phyloP scores from a whole-genome alignment of 2,797 vertebrate genomes.

The Cheracebus regulus region DNA sequence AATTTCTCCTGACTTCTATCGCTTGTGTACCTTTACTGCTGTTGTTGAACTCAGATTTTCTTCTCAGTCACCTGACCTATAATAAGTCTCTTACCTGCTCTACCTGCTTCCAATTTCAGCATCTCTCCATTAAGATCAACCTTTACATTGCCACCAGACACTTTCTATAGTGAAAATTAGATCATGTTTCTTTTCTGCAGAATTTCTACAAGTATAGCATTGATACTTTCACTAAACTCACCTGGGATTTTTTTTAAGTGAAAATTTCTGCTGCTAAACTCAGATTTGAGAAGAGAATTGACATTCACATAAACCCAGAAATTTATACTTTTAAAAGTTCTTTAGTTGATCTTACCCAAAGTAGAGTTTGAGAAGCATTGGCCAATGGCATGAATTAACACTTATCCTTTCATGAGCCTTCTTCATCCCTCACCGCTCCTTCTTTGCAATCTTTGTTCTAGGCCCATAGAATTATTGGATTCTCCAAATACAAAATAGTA shows the following conservation, averaged over 20 bases:
- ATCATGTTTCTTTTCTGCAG: not conserved
- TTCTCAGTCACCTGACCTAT: not conserved
- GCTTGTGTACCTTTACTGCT: not conserved
- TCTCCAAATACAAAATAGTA: not conserved
- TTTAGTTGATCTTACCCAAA: not conserved
- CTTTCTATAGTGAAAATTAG: not conserved
- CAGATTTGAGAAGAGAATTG: not conserved
- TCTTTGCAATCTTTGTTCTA: not conserved
- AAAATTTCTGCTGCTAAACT: not conserved
- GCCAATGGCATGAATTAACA: not conserved
- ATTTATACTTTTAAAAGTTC: not conserved
- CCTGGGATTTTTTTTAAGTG: not conserved
- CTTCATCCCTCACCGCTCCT: accelerated
- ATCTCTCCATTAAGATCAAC: not conserved
- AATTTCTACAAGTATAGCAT: not conserved
- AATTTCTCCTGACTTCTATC: not conserved
- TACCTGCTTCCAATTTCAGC: not conserved
- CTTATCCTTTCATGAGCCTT: not conserved
- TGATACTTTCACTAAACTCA: not conserved
- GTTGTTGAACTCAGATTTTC: not conserved
- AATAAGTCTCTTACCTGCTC: not conserved
- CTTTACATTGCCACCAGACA: not conserved
- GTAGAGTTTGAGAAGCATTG: not conserved
- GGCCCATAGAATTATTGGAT: not conserved
- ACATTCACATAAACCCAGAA: not conserved